phyloP scores from a whole-genome alignment of 92 coral and sea anemone species.

The Paragorgia papillata region DNA sequence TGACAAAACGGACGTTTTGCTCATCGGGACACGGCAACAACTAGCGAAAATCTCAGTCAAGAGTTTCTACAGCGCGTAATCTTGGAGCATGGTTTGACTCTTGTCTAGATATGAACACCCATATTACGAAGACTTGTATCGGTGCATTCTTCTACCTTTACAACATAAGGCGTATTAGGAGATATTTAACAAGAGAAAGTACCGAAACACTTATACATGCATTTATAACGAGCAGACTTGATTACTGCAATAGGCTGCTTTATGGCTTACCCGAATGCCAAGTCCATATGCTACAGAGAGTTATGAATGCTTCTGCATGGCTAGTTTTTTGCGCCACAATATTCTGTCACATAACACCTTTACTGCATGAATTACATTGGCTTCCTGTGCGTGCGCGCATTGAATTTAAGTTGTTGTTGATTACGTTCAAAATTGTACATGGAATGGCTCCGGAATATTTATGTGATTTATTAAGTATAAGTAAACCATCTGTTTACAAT shows the following conservation, averaged over 20 bases:
- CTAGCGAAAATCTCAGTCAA: constrained; percentile 1
- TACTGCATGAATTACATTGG: too few relatives aligned
- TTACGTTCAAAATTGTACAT: too few relatives aligned
- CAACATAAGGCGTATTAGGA: constrained; percentile 41
- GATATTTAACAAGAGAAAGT: constrained; percentile 41
- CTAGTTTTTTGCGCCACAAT: too few relatives aligned
- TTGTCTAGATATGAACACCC: constrained; percentile 17
- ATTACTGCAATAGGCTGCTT: constrained; percentile 60
- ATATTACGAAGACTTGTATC: constrained; percentile 41
- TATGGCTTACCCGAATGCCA: constrained; percentile 44
- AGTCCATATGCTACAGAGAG: too few relatives aligned
- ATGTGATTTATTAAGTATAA: too few relatives aligned
- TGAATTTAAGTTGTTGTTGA: too few relatives aligned
- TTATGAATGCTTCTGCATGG: too few relatives aligned
- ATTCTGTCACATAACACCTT: too few relatives aligned
- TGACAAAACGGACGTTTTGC: constrained; percentile 14
- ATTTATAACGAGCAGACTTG: constrained; percentile 51
- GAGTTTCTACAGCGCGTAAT: constrained; percentile 30
- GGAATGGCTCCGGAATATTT: too few relatives aligned
- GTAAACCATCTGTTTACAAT: too few relatives aligned
- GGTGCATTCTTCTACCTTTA: constrained; percentile 32
- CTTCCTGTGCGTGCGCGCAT: too few relatives aligned
- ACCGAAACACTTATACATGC: constrained; percentile 61
- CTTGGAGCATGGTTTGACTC: constrained; percentile 39
- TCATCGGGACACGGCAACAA: constrained; percentile 16